phyloP scores from a whole-genome alignment of 2,113 vertebrate genomes.

The Sakesphorus luctuosus region DNA sequence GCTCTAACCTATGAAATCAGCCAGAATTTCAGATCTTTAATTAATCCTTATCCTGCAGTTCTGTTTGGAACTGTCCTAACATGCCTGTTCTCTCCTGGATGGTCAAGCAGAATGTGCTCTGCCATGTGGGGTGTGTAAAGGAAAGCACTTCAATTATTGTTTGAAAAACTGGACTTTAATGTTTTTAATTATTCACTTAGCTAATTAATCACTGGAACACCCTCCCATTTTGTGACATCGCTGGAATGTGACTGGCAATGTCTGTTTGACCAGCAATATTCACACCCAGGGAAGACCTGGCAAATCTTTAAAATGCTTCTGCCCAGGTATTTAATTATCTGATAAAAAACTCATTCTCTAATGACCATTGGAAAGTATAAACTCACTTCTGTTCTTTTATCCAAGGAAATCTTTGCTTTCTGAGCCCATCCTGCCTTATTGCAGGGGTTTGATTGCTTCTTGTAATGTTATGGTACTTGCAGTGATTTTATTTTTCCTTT shows the following conservation, averaged over 20 bases:
- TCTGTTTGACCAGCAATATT: neutral
- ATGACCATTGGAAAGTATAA: neutral
- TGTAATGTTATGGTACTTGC: neutral
- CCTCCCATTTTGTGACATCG: neutral
- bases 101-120: neutral
- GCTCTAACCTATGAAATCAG: neutral
- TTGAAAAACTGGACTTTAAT: neutral
- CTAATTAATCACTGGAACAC: neutral
- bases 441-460: neutral
- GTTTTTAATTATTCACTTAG: slow-evolving; percentile 11
- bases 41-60: neutral
- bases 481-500: neutral
- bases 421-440: neutral
- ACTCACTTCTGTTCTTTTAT: neutral
- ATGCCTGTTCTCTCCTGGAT: neutral
- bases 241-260: neutral
- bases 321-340: neutral
- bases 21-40: neutral
- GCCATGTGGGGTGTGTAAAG: neutral
- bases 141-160: neutral
- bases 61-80: neutral
- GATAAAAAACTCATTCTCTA: neutral
- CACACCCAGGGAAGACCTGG: neutral
- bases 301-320: neutral
- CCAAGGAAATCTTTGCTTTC: neutral